These are phyloP conservation scores for Monochamus alternatus DNA, from an alignment of 2,888 invertebrate genomes.

Conservation along the genomic window DNA sequence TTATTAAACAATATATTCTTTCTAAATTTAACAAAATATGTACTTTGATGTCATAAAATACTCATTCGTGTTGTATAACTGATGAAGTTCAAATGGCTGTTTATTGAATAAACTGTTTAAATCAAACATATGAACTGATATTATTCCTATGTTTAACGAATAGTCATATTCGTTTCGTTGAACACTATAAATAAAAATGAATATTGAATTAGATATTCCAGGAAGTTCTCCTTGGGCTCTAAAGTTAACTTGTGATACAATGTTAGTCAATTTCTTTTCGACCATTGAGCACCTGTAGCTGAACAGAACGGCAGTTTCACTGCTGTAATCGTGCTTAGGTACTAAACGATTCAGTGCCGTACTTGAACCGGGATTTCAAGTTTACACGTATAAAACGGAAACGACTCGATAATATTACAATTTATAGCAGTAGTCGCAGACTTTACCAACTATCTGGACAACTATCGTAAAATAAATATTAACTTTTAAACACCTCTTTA, in stretches of 20 bases:
- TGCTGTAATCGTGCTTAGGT: neutral
- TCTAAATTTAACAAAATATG: no score
- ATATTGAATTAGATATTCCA: no score
- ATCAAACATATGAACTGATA: no score
- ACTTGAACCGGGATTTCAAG: neutral
- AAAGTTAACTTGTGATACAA: neutral
- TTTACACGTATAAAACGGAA: neutral
- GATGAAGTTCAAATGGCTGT: no score
- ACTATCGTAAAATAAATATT: constrained; percentile 11
- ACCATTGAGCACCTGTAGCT: neutral
- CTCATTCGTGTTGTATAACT: no score
- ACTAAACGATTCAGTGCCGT: neutral
- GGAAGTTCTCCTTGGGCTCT: neutral
- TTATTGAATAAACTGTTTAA: no score
- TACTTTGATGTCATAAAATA: no score
- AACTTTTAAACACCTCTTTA: constrained; percentile 12
- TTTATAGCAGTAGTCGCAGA: neutral
- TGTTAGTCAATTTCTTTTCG: neutral
- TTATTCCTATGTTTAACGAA: no score
- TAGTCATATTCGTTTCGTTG: no score
- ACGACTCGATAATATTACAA: neutral
- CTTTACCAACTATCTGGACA: neutral
- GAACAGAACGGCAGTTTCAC: neutral
- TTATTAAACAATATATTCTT: no score
- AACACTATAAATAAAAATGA: no score